Percentiles rank a stretch among this genome's conserved stretches.
Evolutionary conservation across 2,797 vertebrate species (phyloP).

Genomic region (Ctenopoma multispine): DNA sequence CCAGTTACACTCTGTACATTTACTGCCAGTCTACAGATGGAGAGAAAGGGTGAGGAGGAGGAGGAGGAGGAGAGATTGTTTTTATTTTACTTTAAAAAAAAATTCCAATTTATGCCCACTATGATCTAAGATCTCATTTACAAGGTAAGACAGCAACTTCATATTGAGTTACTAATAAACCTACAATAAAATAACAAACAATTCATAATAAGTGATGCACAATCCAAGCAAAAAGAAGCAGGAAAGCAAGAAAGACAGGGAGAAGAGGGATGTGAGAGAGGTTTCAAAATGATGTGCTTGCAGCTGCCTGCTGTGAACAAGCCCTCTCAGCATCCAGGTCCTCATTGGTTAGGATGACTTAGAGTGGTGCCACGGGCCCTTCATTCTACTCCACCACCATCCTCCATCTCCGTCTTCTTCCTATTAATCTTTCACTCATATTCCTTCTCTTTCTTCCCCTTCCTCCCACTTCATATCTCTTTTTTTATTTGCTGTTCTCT

Average conservation of each 20-base stretch:
- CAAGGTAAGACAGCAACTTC: slow-evolving; percentile 41
- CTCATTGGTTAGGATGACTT: slow-evolving; percentile 71
- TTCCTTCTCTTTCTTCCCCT: slow-evolving; percentile 60
- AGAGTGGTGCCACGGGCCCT: slow-evolving; percentile 67
- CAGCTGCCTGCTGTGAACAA: slow-evolving; percentile 78
- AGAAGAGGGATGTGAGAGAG: slow-evolving; percentile 42
- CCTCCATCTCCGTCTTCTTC: slow-evolving; percentile 62
- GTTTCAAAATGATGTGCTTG: slow-evolving; percentile 63
- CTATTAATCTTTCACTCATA: slow-evolving; percentile 70
- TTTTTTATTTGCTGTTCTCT: slow-evolving; percentile 42
- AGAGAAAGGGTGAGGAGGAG: slow-evolving; percentile 4
- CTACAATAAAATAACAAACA: slow-evolving; percentile 37
- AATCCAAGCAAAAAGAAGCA: slow-evolving; percentile 51
- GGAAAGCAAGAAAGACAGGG: slow-evolving; percentile 30
- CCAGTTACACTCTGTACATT: slow-evolving; percentile 27
- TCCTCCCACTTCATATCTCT: slow-evolving; percentile 49
- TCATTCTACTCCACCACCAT: slow-evolving; percentile 58
- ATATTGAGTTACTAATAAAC: slow-evolving; percentile 31
- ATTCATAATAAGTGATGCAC: slow-evolving; percentile 51
- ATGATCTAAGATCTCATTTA: slow-evolving; percentile 45
- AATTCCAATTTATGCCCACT: slow-evolving; percentile 43
- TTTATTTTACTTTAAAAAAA: not conserved
- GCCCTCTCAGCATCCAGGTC: slow-evolving; percentile 72
- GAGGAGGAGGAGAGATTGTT: slow-evolving; percentile 17
- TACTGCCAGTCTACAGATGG: slow-evolving; percentile 41